Base-by-base conservation (phyloP, 92 coral and sea anemone species). In the Parazoanthus swiftii region DNA sequence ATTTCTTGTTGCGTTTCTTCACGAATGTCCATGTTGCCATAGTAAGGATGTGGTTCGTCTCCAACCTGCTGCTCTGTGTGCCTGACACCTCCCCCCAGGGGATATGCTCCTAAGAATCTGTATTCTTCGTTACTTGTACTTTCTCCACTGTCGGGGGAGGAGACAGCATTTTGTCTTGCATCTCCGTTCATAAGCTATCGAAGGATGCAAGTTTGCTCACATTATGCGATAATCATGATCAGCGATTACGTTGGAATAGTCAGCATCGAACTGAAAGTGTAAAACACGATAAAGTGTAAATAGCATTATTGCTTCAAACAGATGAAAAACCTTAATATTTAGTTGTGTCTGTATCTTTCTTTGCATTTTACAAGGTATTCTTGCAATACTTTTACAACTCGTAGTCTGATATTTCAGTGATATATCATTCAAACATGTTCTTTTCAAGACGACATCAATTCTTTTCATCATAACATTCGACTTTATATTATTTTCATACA, bases 111-210 rank as follows among this genome's bases (percentile, higher is more conserved):
- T 38, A 58, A 4, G 51, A 35, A 36, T 65, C 48, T 81, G 7
- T 37, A 74, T 16, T 58, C 43, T 11, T 23, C 72, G 26, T 5
- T 81, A 38, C 16, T 59, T 21, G 85, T 18, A 63, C 11, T 21
- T 23, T 39, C 72, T 8, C 33, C 44, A 36, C 74, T 81, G 67
- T 42, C 74, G 29, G 48, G 13, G 5, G 25, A 0, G 21, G 54
- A 37, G 51, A 21, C 73, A 33, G 68, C 7, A 10, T 35, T 79
- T 35, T 33, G 21, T 48, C 14, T 54, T 51, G 44, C 83, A 79
- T 11, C 46, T 33, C 83, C 83, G 39, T 79, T 79, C 83, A 79
- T 54, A 50, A 16, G 83, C n/a, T 0, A 51, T 79, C 18, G 46
- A 6, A 9, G 66, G 43, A 74, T 74, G 13, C 18, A 33, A 79